A percentile compares a stretch with the other conserved stretches of the same genome.
Conservation (phyloP, 2,888 invertebrate species). For the Cantharis lateralis region DNA sequence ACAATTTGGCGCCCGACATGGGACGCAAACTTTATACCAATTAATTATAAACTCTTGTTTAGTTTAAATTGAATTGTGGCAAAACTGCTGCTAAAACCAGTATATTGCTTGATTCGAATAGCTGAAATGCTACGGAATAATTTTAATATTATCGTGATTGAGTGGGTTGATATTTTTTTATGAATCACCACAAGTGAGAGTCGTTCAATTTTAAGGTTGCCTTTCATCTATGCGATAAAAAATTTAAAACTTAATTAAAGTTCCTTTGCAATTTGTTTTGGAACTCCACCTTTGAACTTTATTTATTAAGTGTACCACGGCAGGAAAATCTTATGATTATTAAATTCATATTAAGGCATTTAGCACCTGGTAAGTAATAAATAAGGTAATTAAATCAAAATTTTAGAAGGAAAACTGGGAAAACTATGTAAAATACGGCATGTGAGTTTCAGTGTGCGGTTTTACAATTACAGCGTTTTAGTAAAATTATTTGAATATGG, state of each 20-base stretch:
- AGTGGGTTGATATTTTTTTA: background rate
- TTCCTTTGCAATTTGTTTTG: background rate
- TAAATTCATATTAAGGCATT: background rate
- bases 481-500: conserved; percentile 3
- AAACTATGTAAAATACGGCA: background rate
- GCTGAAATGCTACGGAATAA: background rate
- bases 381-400: conserved; percentile 1
- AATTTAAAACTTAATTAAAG: background rate
- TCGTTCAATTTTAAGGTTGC: too few relatives aligned
- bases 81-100: too few relatives aligned
- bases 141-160: background rate
- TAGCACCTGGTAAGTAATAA: background rate
- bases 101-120: too few relatives aligned
- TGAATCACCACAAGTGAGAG: too few relatives aligned
- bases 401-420: background rate
- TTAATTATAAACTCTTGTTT: too few relatives aligned
- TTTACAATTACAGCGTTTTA: background rate
- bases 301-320: background rate
- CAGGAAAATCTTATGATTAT: background rate
- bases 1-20: too few relatives aligned
- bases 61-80: too few relatives aligned
- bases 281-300: background rate
- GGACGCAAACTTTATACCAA: too few relatives aligned
- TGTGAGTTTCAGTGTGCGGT: background rate
- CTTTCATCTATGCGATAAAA: background rate